Percentiles rank a stretch among this genome's conserved stretches.
Evolutionary conservation across 2,888 invertebrate genomes (phyloP).

Genomic region (Platycheirus albimanus): DNA sequence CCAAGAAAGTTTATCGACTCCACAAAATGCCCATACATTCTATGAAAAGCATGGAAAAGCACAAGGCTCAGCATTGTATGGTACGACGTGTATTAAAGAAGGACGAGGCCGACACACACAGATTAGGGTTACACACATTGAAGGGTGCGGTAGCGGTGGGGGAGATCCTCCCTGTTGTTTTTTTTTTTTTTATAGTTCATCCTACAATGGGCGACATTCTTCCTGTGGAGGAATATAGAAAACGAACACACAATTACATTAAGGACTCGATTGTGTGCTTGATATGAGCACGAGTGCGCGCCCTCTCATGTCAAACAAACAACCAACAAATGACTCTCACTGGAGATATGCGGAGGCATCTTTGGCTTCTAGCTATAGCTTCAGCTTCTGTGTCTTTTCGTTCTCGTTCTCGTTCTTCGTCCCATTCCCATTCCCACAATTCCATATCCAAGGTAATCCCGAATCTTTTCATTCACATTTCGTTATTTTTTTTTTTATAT

Average conservation of each 20-base stretch:
- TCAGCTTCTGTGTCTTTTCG: no score
- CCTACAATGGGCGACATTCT: neutral
- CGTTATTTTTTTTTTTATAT: conserved; percentile 28
- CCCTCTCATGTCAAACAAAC: conserved; percentile 70
- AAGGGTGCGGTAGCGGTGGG: no score
- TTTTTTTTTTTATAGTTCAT: neutral
- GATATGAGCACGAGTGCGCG: conserved; percentile 67
- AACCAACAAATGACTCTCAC: conserved; percentile 69
- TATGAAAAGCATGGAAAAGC: conserved; percentile 42
- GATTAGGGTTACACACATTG: conserved; percentile 61
- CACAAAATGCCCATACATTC: conserved; percentile 49
- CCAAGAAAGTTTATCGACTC: conserved; percentile 40
- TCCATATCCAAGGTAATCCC: conserved; percentile 62
- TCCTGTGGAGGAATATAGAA: conserved; percentile 19
- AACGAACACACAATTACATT: conserved; percentile 71
- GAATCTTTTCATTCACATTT: conserved; percentile 71
- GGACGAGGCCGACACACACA: conserved; percentile 53
- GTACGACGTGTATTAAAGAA: conserved; percentile 6
- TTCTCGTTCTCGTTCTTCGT: no score
- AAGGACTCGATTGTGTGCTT: conserved; percentile 71
- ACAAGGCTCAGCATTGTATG: neutral
- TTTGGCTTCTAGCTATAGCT: conserved; percentile 14
- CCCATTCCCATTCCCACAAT: neutral
- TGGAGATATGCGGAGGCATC: conserved; percentile 55
- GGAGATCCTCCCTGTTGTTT: conserved; percentile 25